Evolutionary conservation across 1,140 invertebrate genomes (phyloP), one percentile per base, ranked within the genome.

Genomic region (Aplysia californica): DNA sequence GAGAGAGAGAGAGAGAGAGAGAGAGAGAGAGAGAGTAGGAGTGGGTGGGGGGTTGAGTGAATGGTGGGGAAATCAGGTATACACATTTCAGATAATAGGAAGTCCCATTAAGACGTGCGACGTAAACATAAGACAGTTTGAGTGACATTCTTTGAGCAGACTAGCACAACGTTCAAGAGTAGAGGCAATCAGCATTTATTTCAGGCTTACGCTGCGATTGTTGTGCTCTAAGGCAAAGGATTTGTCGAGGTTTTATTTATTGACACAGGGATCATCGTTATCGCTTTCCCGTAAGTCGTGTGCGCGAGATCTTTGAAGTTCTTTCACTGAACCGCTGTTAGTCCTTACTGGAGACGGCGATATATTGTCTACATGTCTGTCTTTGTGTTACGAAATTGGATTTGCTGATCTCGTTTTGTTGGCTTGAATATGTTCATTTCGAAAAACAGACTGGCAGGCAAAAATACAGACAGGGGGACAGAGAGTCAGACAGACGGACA

Each of bases 21-120:
- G 69, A 71, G 41, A 58, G 41, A 71, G 69, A 58, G 50, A 71
- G 39, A 71, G 69, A 71, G 69, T 55, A 50, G 41, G 41, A 70
- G 68, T 18, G 41, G 26, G 10, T 15, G 59, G 59, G 29, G 26
- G 59, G n/a, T 10, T 15, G n/a, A 50, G 44, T 15, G n/a, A 15
- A 50, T 50, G 44, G 44, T 50, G n/a, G 44, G n/a, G 44, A 50
- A 50, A n/a, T 10, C 10, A 50, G 44, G n/a, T 10, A 50, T 50
- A 50, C n/a, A 10, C 10, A 50, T 50, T 50, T 50, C 10, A 15
- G 44, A 15, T 15, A 15, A 50, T 10, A 50, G 44, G n/a, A n/a
- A 50, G 44, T 50, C n/a, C 10, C 44, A 15, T 50, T 15, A n/a
- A 50, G 44, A 50, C 10, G n/a, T 15, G n/a, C 44, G n/a, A 50